These are phyloP conservation scores for Pachycephus smyrnensis DNA, from an alignment of 2,888 invertebrate genomes.

Conservation along the genomic window DNA sequence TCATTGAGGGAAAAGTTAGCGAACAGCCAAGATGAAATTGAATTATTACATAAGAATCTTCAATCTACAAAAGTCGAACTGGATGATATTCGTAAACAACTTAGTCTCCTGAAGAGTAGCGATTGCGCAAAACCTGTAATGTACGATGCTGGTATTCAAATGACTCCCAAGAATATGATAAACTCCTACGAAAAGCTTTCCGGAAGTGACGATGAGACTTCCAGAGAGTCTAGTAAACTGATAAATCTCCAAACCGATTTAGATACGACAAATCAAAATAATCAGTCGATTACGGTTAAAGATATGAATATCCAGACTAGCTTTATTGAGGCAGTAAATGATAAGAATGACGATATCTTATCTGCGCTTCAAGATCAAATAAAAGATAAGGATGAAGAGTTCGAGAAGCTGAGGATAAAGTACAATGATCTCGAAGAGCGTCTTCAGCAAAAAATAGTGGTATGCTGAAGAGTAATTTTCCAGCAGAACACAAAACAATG, in stretches of 20 bases:
- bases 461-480: neutral
- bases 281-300: too few relatives aligned
- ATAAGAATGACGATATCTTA: neutral
- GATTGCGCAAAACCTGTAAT: slow-evolving; percentile 15
- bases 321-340: neutral
- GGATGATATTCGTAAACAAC: slow-evolving; percentile 32
- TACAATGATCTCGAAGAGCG: slow-evolving; percentile 3
- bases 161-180: slow-evolving; percentile 22
- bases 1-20: slow-evolving; percentile 36
- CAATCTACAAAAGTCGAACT: slow-evolving; percentile 37
- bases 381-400: neutral
- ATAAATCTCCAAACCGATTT: neutral
- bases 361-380: neutral
- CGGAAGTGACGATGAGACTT: neutral
- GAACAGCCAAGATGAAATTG: slow-evolving; percentile 31
- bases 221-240: neutral
- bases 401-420: slow-evolving; percentile 6
- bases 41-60: slow-evolving; percentile 33
- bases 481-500: neutral
- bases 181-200: too few relatives aligned
- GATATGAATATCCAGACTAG: slow-evolving; percentile 1
- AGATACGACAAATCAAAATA: neutral
- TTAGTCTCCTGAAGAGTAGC: slow-evolving; percentile 28
- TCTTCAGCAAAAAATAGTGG: neutral
- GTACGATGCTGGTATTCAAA: slow-evolving; percentile 30